These are phyloP conservation scores for Cacajao melanocephalus DNA, from an alignment of 2,797 vertebrate species.

Conservation along the genomic window DNA sequence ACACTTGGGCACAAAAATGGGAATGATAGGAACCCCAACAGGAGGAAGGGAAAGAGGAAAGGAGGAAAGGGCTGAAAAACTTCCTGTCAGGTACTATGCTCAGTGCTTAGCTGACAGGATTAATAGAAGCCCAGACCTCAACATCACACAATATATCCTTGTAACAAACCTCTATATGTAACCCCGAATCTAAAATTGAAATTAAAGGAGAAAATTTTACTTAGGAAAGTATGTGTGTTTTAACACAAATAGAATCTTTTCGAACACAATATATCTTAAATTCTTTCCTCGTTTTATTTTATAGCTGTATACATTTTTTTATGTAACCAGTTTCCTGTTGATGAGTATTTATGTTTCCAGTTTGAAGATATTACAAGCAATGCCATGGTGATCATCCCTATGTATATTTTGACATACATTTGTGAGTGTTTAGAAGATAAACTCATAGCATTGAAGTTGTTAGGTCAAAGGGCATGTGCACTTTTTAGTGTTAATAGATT, in stretches of 20 bases:
- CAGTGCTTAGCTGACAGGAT: too few relatives aligned
- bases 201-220: too few relatives aligned
- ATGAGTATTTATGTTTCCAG: background rate
- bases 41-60: too few relatives aligned
- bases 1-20: too few relatives aligned
- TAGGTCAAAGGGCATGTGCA: background rate
- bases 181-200: too few relatives aligned
- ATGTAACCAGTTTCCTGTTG: background rate
- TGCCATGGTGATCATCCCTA: background rate
- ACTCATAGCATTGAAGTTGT: background rate
- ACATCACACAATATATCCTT: too few relatives aligned
- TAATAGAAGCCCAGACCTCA: too few relatives aligned
- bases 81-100: too few relatives aligned
- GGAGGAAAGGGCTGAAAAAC: too few relatives aligned
- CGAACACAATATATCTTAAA: background rate
- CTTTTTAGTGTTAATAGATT: background rate
- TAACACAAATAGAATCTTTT: background rate
- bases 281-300: background rate
- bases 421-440: background rate
- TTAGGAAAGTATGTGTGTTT: background rate
- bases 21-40: too few relatives aligned
- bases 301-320: background rate
- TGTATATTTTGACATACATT: background rate
- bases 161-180: too few relatives aligned
- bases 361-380: background rate